A percentile compares a stretch with the other conserved stretches of the same genome.
Conservation (phyloP, 2,797 vertebrate genomes). For the Mormyrus hasselquistii region DNA sequence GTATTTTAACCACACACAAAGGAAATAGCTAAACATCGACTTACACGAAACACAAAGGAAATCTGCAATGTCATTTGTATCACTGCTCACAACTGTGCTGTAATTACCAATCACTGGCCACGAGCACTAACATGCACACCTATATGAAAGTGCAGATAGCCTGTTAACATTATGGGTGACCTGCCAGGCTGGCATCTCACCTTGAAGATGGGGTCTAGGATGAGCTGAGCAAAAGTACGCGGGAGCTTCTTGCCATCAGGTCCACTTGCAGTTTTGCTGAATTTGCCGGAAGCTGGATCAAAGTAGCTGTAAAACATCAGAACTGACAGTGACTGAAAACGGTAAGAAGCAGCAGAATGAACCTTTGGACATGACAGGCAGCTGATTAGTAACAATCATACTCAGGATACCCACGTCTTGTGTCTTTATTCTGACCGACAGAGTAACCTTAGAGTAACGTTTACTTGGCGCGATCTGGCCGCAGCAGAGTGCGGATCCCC, state of each 20-base stretch:
- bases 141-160: neutral
- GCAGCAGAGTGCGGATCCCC: slow-evolving; percentile 20
- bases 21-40: too few relatives aligned
- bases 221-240: slow-evolving; percentile 79
- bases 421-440: neutral
- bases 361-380: neutral
- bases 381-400: neutral
- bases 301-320: slow-evolving; percentile 61
- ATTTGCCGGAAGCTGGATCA: slow-evolving; percentile 73
- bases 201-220: slow-evolving; percentile 89
- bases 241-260: slow-evolving; percentile 71
- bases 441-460: neutral
- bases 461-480: neutral
- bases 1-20: too few relatives aligned
- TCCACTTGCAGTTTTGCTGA: slow-evolving; percentile 60
- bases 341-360: neutral
- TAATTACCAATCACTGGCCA: slow-evolving; percentile 57
- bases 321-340: neutral
- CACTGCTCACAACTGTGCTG: too few relatives aligned
- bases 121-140: slow-evolving; percentile 61
- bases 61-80: too few relatives aligned
- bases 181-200: slow-evolving; percentile 44
- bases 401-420: neutral
- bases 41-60: too few relatives aligned
- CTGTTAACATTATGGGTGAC: neutral